phyloP scores from a whole-genome alignment of 2,888 invertebrate genomes.

The Spialia ferax region DNA sequence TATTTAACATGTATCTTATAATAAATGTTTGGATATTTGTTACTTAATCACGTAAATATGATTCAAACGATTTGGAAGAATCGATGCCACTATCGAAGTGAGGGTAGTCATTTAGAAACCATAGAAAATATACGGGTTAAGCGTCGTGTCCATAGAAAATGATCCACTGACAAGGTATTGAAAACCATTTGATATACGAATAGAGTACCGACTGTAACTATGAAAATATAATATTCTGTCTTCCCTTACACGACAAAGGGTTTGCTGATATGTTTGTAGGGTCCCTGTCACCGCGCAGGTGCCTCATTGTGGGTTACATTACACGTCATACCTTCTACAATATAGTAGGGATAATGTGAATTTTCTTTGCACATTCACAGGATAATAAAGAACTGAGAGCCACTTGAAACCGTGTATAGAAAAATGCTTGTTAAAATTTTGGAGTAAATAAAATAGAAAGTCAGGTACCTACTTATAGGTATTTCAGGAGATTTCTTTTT shows the following conservation, averaged over 20 bases:
- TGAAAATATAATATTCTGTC: background rate
- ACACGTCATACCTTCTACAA: background rate
- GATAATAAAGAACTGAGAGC: background rate
- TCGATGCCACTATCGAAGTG: too few species aligned
- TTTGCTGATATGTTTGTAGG: conserved; percentile 7
- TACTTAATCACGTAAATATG: too few species aligned
- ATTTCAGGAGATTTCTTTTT: too few species aligned
- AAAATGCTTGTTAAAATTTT: too few species aligned
- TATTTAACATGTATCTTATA: too few species aligned
- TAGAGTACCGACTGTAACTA: background rate
- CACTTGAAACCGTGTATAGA: background rate
- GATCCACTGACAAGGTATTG: conserved; percentile 2
- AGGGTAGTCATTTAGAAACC: too few species aligned
- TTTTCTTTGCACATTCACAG: background rate
- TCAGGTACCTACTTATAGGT: too few species aligned
- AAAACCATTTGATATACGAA: background rate
- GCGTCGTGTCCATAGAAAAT: background rate
- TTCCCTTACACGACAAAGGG: conserved; percentile 10
- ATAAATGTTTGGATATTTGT: too few species aligned
- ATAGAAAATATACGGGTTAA: too few species aligned
- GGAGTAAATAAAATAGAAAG: too few species aligned
- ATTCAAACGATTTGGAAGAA: too few species aligned
- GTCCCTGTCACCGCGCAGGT: conserved; percentile 2
- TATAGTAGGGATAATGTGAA: background rate
- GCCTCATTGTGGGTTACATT: conserved; percentile 9